These are phyloP conservation scores for Octodon degus DNA, from an alignment of 2,113 vertebrate species.

Conservation along the genomic window DNA sequence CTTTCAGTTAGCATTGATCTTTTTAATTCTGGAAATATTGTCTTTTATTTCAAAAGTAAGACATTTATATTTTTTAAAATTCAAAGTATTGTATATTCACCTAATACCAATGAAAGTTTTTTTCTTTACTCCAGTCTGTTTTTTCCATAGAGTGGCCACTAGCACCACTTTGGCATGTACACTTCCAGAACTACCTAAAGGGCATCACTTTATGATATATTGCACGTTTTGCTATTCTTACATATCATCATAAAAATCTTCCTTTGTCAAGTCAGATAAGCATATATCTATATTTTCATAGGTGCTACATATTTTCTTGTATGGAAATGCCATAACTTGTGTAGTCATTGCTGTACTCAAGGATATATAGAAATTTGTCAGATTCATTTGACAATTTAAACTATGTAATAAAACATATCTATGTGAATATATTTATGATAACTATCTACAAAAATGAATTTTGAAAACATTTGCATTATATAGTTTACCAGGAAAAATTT, in stretches of 20 bases:
- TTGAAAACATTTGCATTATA: neutral
- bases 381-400: neutral
- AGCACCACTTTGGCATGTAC: neutral
- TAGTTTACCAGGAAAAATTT: neutral
- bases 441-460: neutral
- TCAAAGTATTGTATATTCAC: neutral
- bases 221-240: neutral
- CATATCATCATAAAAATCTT: neutral
- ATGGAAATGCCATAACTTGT: neutral
- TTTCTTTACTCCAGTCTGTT: neutral
- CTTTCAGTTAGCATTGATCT: neutral
- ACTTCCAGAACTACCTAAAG: neutral
- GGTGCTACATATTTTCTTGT: neutral
- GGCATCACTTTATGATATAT: neutral
- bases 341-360: neutral
- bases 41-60: conserved; percentile 21
- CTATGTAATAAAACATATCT: neutral
- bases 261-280: neutral
- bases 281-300: neutral
- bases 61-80: neutral
- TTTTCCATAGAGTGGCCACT: neutral
- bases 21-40: neutral
- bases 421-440: neutral
- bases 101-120: neutral
- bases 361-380: neutral